A percentile compares a stretch with the other conserved stretches of the same genome.
Evolutionary conservation across 2,888 invertebrate genomes (phyloP).

Genomic region (Habroteleia sp.): DNA sequence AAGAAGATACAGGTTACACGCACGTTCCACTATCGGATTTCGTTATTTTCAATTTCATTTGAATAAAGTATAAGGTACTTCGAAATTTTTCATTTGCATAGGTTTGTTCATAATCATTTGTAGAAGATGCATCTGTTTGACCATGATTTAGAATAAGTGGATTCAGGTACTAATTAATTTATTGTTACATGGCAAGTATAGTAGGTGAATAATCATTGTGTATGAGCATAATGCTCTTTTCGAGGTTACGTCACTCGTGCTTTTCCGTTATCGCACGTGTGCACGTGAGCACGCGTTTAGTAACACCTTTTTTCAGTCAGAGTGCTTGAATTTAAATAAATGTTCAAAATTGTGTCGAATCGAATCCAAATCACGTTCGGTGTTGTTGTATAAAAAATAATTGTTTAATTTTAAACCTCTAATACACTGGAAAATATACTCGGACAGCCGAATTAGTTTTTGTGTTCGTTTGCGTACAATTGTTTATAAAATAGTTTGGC

Average conservation of each 20-base stretch:
- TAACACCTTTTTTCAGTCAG: constrained; percentile 12
- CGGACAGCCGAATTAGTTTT: too few species aligned
- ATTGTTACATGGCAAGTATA: constrained; percentile 36
- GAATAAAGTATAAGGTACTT: constrained; percentile 1
- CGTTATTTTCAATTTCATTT: constrained; percentile 10
- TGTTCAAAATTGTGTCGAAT: background rate
- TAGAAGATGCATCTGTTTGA: background rate
- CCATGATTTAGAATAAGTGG: constrained; percentile 8
- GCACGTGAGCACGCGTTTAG: constrained; percentile 25
- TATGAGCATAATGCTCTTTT: constrained; percentile 24
- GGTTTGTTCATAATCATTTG: too few species aligned
- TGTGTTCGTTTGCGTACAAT: too few species aligned
- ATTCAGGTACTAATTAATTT: constrained; percentile 49
- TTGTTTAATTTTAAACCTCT: too few species aligned
- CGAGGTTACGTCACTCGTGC: constrained; percentile 35
- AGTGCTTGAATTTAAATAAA: too few species aligned
- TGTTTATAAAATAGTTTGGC: too few species aligned
- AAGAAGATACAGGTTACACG: background rate
- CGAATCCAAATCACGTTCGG: background rate
- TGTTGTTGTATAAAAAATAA: too few species aligned
- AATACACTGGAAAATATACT: too few species aligned
- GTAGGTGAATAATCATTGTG: constrained; percentile 22
- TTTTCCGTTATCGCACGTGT: constrained; percentile 36
- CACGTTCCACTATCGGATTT: background rate
- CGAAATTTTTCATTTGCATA: background rate